A percentile compares a stretch with the other conserved stretches of the same genome.
phyloP scores from a whole-genome alignment of 2,797 vertebrate species.

The Anniella stebbinsi region DNA sequence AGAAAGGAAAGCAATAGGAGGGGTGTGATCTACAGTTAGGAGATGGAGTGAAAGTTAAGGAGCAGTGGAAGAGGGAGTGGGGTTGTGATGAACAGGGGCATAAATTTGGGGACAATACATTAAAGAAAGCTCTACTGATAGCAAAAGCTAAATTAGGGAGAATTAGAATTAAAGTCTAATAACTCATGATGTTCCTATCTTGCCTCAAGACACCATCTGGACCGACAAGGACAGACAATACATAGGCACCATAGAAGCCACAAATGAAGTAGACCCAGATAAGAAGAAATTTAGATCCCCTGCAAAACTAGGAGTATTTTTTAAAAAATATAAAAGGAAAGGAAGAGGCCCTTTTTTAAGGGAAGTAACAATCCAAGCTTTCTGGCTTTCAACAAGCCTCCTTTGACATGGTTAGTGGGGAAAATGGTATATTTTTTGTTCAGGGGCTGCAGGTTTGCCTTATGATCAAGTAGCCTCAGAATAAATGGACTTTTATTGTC shows the following conservation, averaged over 20 bases:
- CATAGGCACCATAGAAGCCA: background rate
- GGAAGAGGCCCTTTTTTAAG: background rate
- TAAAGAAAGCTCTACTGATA: background rate
- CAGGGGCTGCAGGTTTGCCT: background rate
- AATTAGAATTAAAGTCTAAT: background rate
- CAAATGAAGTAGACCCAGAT: background rate
- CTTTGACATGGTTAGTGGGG: background rate
- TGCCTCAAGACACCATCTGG: too few species aligned
- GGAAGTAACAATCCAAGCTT: background rate
- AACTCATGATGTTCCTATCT: background rate
- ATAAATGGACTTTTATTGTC: background rate
- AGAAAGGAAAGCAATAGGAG: background rate
- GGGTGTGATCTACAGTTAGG: background rate
- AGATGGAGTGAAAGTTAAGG: background rate
- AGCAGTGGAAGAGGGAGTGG: background rate
- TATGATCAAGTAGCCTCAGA: background rate
- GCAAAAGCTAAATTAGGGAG: background rate
- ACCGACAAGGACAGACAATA: background rate
- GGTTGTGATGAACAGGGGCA: background rate
- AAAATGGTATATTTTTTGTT: background rate
- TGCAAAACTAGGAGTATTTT: background rate
- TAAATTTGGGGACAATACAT: background rate
- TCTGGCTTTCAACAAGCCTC: background rate
- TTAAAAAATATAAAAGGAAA: too few species aligned
- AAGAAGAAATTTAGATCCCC: background rate